phyloP scores from a whole-genome alignment of 2,888 invertebrate species.

The Rhamnusium bicolor region DNA sequence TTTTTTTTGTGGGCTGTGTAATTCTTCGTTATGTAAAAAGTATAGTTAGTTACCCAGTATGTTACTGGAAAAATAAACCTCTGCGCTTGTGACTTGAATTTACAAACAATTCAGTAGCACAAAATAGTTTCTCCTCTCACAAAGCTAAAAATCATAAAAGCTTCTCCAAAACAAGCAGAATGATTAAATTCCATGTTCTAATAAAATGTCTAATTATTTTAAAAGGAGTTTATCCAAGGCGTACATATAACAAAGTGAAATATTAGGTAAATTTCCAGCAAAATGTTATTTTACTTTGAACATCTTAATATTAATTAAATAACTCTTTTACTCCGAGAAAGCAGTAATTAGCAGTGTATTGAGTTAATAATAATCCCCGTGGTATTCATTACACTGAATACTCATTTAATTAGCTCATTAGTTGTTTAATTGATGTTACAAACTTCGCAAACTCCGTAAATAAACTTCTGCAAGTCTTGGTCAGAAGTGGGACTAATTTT shows the following conservation, averaged over 20 bases:
- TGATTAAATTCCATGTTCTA: constrained; percentile 10
- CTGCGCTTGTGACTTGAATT: not conserved
- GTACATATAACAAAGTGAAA: constrained; percentile 34
- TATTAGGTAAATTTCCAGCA: constrained; percentile 45
- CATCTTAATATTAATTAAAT: constrained; percentile 61
- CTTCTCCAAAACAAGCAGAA: not conserved
- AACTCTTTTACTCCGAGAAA: constrained; percentile 61
- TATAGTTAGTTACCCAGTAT: no score
- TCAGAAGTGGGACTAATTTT: constrained; percentile 16
- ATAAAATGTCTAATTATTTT: constrained; percentile 9
- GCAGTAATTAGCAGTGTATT: constrained; percentile 63
- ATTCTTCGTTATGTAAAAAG: no score
- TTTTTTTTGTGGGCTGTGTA: no score
- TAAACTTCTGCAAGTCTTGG: constrained; percentile 41
- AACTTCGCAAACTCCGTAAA: constrained; percentile 63
- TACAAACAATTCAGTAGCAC: not conserved
- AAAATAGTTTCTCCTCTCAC: not conserved
- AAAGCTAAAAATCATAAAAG: not conserved
- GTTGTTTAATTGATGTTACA: constrained; percentile 72
- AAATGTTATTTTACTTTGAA: constrained; percentile 51
- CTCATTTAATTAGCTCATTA: constrained; percentile 74
- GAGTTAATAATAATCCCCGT: constrained; percentile 64
- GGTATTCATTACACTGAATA: constrained; percentile 72
- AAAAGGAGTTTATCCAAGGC: constrained; percentile 26
- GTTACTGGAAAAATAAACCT: no score